phyloP scores from a whole-genome alignment of 2,888 invertebrate genomes.

The Brenthis hecate region DNA sequence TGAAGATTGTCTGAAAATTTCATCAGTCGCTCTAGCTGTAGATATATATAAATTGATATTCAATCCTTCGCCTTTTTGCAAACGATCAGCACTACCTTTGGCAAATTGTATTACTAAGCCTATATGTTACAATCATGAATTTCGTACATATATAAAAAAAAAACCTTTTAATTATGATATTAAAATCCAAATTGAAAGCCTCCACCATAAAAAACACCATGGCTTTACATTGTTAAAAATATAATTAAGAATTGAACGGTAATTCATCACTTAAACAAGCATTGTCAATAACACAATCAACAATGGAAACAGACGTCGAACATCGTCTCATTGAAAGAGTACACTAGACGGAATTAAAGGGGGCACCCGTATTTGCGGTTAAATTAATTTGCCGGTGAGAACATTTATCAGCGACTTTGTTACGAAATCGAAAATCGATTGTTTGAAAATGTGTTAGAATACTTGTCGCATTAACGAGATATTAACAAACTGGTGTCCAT shows the following conservation, averaged over 20 bases:
- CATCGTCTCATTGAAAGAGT: background rate
- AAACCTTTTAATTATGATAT: too few species aligned
- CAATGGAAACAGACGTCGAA: slow-evolving; percentile 14
- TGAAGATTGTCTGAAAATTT: too few species aligned
- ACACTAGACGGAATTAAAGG: background rate
- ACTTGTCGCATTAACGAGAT: background rate
- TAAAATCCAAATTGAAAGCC: too few species aligned
- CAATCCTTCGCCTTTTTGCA: too few species aligned
- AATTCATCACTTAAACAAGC: slow-evolving; percentile 8
- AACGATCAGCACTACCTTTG: too few species aligned
- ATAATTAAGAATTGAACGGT: background rate
- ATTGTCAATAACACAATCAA: slow-evolving; percentile 2
- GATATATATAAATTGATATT: too few species aligned
- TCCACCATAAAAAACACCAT: too few species aligned
- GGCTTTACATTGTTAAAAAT: too few species aligned
- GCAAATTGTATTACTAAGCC: too few species aligned
- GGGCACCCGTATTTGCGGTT: background rate
- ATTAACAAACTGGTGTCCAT: background rate
- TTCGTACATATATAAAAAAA: too few species aligned
- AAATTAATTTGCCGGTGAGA: slow-evolving; percentile 1
- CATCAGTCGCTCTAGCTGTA: too few species aligned
- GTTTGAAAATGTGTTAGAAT: background rate
- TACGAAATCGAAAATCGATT: background rate
- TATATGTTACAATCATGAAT: too few species aligned
- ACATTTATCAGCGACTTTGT: slow-evolving; percentile 7